Base-by-base conservation (phyloP, 2,797 vertebrate species). In the Agapornis canus region DNA sequence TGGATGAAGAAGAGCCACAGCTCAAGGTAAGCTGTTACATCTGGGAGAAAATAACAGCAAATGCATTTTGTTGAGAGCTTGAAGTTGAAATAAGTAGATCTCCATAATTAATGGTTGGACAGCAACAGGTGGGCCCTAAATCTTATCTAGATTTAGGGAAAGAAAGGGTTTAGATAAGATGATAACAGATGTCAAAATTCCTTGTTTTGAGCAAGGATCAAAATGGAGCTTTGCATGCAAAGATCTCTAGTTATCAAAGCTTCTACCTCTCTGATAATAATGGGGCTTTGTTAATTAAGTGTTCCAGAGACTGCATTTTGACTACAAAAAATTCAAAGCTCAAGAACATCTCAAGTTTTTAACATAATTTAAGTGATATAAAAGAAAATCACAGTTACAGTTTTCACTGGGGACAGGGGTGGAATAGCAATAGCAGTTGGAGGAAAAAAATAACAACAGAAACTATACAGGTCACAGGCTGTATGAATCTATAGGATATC, bases 1-100 rank as follows among this genome's bases (percentile, higher is more conserved):
- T 99, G 97, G 99, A 99, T 97, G 99, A 99, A 97, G 99, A 99
- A 92, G 99, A 99, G 95, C 99, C 99, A 68, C 99, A 99, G 94
- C 99, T 99, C 71, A 99, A 99, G 99, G 99, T 99, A 98, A 79
- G 82, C 14, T 47, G 47, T 90, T 75, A 54, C 4, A 57, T 35
- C 32, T 59, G 26, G n/a, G 32, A 88, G 42, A 16, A 86, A 77
- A 16, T 68, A 89, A 26, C 9, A 60, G 20, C 16, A 64, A 57
- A 57, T 23, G 17, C 4, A 3, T 81, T 71, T 21, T 39, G 6
- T 73, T 65, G n/a, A 63, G 72, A 81, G 19, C 45, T 78, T 81
- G 47, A 87, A 80, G 47, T 61, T 6, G 45, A 13, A 82, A 71
- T 29, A 14, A 73, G 17, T 37, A 39, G 9, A 54, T 89, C 57